phyloP scores from a whole-genome alignment of 1,140 invertebrate genomes.

The Pogonomyrmex barbatus region DNA sequence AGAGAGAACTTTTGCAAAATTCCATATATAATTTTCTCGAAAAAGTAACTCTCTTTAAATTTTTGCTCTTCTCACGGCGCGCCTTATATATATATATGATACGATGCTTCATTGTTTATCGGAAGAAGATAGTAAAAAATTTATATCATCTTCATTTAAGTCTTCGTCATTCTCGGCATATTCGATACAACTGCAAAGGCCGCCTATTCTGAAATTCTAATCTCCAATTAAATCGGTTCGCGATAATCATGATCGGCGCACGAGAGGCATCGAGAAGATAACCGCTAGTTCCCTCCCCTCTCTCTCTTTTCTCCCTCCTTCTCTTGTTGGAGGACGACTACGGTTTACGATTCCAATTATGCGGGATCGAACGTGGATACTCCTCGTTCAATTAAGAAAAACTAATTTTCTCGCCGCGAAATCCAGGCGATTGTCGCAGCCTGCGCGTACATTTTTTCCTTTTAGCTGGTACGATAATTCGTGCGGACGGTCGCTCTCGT shows the following conservation, averaged over 20 bases:
- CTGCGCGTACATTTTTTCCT: conserved; percentile 57
- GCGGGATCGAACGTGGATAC: conserved; percentile 73
- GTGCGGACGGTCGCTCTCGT: conserved; percentile 57
- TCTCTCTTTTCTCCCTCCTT: background rate
- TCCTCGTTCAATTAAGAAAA: conserved; percentile 81
- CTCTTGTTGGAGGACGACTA: conserved; percentile 29
- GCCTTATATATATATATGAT: background rate
- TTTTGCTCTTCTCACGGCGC: background rate
- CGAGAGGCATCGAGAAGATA: conserved; percentile 34
- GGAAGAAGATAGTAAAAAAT: background rate
- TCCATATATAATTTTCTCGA: conserved; percentile 5
- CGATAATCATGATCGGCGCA: conserved; percentile 40
- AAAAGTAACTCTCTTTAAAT: background rate
- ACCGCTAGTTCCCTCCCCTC: background rate
- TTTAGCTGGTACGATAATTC: conserved; percentile 60
- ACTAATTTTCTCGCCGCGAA: conserved; percentile 79
- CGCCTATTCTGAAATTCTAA: conserved; percentile 45
- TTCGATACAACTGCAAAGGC: conserved; percentile 27
- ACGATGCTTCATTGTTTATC: background rate
- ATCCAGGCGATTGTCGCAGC: conserved; percentile 64
- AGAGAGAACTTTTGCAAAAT: conserved; percentile 21
- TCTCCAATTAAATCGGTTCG: conserved; percentile 55
- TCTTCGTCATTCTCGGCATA: background rate
- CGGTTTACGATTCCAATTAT: conserved; percentile 81
- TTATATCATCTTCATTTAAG: background rate